A percentile compares a stretch with the other conserved stretches of the same genome.
phyloP scores from a whole-genome alignment of 2,797 vertebrate genomes.

The Pipistrellus nathusii region DNA sequence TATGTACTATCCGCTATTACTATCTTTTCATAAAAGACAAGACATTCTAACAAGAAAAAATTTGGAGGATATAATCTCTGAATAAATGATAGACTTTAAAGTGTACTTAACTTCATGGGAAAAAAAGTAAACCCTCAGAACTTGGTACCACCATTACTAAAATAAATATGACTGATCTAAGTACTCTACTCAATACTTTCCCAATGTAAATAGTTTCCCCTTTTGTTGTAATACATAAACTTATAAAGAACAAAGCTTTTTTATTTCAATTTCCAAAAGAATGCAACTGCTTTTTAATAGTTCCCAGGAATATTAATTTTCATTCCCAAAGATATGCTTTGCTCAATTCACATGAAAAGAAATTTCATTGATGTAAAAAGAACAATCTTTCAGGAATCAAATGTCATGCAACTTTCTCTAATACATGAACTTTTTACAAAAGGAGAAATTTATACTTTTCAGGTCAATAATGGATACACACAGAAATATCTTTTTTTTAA shows the following conservation, averaged over 20 bases:
- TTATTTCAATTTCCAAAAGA: conserved; percentile 73
- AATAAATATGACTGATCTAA: conserved; percentile 54
- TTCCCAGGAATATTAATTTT: conserved; percentile 65
- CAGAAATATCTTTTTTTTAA: background rate
- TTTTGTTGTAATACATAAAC: conserved; percentile 60
- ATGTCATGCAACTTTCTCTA: conserved; percentile 69
- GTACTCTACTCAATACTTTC: conserved; percentile 45
- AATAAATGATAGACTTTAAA: background rate
- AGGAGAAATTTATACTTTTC: conserved; percentile 53
- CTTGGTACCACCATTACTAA: background rate
- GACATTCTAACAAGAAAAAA: background rate
- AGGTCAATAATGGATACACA: conserved; percentile 14
- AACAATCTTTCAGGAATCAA: conserved; percentile 65
- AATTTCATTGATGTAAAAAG: conserved; percentile 47
- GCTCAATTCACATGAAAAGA: conserved; percentile 62
- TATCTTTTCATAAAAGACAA: background rate
- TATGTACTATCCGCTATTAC: background rate
- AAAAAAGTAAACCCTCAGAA: background rate
- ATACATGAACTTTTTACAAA: conserved; percentile 54
- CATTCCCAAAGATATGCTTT: conserved; percentile 66
- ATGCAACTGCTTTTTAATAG: conserved; percentile 53
- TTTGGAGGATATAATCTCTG: background rate
- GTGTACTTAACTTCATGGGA: background rate
- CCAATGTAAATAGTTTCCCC: conserved; percentile 50
- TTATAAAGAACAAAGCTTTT: conserved; percentile 66